phyloP scores from a whole-genome alignment of 2,797 vertebrate genomes.

The Sitta carolinensis region DNA sequence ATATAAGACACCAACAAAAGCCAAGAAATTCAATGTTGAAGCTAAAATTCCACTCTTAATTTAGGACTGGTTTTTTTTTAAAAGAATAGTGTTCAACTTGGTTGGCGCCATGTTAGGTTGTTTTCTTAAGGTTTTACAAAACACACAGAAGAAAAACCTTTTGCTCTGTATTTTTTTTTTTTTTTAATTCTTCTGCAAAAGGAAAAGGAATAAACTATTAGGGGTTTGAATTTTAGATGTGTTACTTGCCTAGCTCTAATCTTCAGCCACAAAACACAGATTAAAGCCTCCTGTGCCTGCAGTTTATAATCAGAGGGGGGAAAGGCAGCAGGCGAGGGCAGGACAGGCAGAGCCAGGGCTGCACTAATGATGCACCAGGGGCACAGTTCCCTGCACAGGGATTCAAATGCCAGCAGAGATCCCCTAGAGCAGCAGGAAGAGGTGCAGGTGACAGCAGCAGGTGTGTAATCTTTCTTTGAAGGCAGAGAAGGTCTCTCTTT shows the following conservation, averaged over 20 bases:
- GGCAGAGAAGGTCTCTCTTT: background rate
- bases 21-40: constrained; percentile 51
- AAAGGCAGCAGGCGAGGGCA: background rate
- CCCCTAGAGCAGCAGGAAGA: background rate
- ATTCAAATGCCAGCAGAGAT: background rate
- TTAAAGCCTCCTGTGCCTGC: background rate
- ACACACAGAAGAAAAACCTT: background rate
- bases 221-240: background rate
- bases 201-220: background rate
- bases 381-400: background rate
- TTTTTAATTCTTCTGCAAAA: background rate
- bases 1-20: constrained; percentile 43
- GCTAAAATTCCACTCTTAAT: constrained; percentile 50
- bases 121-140: constrained; percentile 29
- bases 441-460: background rate
- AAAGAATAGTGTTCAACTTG: background rate
- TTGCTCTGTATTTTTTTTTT: background rate
- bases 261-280: background rate
- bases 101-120: background rate
- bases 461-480: background rate
- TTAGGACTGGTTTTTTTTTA: constrained; percentile 52
- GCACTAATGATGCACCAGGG: background rate
- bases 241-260: background rate
- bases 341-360: background rate
- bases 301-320: background rate